Evolutionary conservation across 2,113 vertebrate genomes (phyloP).

Genomic region (Gracilinanus agilis): DNA sequence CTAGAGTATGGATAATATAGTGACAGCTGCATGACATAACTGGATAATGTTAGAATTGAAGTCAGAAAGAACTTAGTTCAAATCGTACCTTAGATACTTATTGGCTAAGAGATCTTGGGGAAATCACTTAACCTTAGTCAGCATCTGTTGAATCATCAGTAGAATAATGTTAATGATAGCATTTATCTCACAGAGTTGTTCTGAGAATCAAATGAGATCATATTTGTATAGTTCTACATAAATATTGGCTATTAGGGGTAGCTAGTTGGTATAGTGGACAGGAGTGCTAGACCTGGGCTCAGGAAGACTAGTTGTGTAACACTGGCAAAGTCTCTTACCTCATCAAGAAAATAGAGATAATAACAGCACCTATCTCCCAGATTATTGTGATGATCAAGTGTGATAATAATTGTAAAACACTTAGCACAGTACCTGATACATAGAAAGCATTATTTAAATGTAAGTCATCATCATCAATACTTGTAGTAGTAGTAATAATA

Average conservation of each 20-base stretch:
- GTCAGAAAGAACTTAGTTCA: not conserved
- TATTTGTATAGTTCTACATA: not conserved
- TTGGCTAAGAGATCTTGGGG: not conserved
- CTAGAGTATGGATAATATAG: not conserved
- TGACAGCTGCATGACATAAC: not conserved
- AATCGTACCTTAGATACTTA: not conserved
- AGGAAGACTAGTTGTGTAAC: not conserved
- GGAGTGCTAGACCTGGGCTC: not conserved
- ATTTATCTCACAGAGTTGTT: not conserved
- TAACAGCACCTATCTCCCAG: not conserved
- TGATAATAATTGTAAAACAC: not conserved
- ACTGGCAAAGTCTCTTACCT: not conserved
- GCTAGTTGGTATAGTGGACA: not conserved
- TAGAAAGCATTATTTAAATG: not conserved
- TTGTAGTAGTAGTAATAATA: too few species aligned
- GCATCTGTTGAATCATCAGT: not conserved
- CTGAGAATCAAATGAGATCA: not conserved
- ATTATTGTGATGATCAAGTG: not conserved
- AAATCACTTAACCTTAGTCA: not conserved
- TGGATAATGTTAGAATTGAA: not conserved
- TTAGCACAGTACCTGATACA: not conserved
- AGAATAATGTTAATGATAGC: not conserved
- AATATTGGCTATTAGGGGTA: not conserved
- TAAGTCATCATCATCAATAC: not conserved
- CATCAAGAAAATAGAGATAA: not conserved